Base-by-base conservation (phyloP, 2,888 invertebrate species). In the Nemurella pictetii region DNA sequence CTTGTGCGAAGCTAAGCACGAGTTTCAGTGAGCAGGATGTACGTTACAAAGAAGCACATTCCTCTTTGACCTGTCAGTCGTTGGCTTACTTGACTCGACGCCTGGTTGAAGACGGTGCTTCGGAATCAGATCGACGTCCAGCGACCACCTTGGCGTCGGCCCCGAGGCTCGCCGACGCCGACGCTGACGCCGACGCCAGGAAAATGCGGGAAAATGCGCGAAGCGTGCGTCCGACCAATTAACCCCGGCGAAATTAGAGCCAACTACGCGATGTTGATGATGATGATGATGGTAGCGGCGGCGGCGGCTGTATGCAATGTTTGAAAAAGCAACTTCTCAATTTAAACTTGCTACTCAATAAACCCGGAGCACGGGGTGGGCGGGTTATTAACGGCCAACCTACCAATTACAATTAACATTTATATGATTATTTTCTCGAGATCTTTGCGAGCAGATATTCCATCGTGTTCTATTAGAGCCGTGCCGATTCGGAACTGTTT, bases 331-430 rank as follows among this genome's bases (percentile, higher is more conserved):
- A 80, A 80, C 84, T 80, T 81, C 83, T 83, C 85, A 83, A 83
- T 85, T 85, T 85, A 85, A 85, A 83, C 83, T 85, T 28, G 30
- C 78, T 85, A 55, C 83, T 82, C 72, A 83, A 83, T 85, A 85
- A 85, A 83, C 35, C 26, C 36, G 15, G 55, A 12, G 55, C 55
- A 20, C 15, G 15, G 15, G 55, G 55, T 12, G 20, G 5, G 32
- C 32, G 55, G 55, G 9, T 35, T 26, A 86, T 84, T 84, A 86
- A 85, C 86, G 83, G 73, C 80, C 26, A 81, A 32, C 85, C 85
- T 85, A 81, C 85, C 85, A 86, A 86, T 86, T 86, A 86, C 85
- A 86, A 86, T 86, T 85, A 86, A 85, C 85, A 84, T 83, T 55
- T 85, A 28, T 86, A 85, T 84, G 85, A 86, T 86, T 86, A 72